Evolutionary conservation across 2,113 vertebrate genomes (phyloP), one percentile per base, ranked within the genome.

Genomic region (Channa argus): DNA sequence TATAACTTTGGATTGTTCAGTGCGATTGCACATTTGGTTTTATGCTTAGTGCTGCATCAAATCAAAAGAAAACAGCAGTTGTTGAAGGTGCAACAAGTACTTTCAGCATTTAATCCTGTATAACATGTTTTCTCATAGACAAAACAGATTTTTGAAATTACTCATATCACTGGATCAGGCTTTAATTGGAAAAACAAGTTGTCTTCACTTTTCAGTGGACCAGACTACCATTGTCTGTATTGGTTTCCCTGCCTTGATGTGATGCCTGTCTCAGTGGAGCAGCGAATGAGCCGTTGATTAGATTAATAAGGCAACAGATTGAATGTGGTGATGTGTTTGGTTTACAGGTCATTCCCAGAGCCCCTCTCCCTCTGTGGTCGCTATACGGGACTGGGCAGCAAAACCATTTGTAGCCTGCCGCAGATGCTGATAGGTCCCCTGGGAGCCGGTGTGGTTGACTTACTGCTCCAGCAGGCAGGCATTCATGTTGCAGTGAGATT

Each of bases 281-380:
- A 13, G 38, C 66, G 56, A 90, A 78, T 77, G 85, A 86, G 90
- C 86, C 33, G 82, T 80, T 92, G 85, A 93, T 92, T 88, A 82
- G 87, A 92, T 92, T 90, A 93, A 90, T 91, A 89, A 86, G 77
- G 85, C 74, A 84, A 54, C 88, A 89, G 89, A 88, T 88, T 91
- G 86, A 90, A 90, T 77, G 86, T 74, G 88, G 86, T 80, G 79
- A 87, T 89, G 90, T 90, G 91, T 91, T 90, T 90, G 83, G 80
- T 88, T 91, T 89, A 89, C 89, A 89, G 85, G 88, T 88, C 74
- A 71, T 77, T 92, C 85, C 84, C 88, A 60, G 47, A 71, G 85
- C 85, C 79, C 76, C 76, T 45, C 55, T 85, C 71, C 64, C 83
- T 78, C 86, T 83, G 80, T 70, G 82, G 88, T 77, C 62, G 14